Evolutionary conservation across 2,797 vertebrate genomes (phyloP).

Genomic region (Oceanodroma leucorhoa): DNA sequence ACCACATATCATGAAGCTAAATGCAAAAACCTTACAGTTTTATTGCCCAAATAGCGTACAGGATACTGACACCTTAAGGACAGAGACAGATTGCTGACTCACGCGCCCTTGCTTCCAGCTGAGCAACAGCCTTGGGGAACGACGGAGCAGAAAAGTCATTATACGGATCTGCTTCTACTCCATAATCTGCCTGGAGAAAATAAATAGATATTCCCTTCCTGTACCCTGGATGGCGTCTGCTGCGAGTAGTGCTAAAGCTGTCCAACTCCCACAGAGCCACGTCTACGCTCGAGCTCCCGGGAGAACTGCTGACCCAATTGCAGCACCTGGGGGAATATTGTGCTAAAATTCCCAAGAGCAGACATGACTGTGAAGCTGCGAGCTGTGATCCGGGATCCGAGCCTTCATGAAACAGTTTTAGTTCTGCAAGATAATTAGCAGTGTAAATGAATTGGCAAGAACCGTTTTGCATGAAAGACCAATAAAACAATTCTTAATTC

Average conservation of each 20-base stretch:
- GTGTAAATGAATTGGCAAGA: not conserved
- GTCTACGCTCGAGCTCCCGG: fast-evolving
- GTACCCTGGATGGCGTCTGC: not conserved
- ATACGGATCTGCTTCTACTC: not conserved
- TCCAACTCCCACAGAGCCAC: not conserved
- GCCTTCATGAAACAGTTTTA: not conserved
- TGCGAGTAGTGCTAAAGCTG: not conserved
- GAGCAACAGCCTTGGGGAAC: not conserved
- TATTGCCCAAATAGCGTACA: not conserved
- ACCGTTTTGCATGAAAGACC: not conserved
- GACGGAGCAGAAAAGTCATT: not conserved
- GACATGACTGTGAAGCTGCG: not conserved
- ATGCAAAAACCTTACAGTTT: not conserved
- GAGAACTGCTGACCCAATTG: not conserved
- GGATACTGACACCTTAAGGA: not conserved
- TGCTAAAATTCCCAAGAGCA: not conserved
- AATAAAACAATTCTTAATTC: not conserved
- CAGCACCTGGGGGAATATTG: not conserved
- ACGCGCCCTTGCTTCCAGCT: not conserved
- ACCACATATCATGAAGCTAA: not conserved
- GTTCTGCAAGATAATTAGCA: not conserved
- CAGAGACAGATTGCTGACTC: not conserved
- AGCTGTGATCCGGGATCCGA: not conserved
- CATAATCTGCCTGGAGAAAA: not conserved
- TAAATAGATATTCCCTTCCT: not conserved